Evolutionary conservation across 2,888 invertebrate species (phyloP), one percentile per base, ranked within the genome.

Genomic region (Cephus runcator): DNA sequence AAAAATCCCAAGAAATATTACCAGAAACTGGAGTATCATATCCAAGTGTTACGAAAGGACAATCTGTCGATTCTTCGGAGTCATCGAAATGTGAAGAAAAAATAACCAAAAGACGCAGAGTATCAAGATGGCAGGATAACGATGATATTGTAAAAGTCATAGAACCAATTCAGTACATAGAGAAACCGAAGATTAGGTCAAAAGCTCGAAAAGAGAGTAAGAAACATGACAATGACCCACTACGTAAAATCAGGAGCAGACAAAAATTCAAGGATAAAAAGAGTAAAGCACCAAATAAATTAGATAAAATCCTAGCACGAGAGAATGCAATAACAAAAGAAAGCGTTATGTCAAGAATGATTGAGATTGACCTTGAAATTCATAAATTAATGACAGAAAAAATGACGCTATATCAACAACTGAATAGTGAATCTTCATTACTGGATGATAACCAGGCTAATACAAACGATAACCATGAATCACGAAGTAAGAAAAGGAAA

Each of bases 301-400:
- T 56, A 23, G 56, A 56, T 56, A 56, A 69, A 12, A 80, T 12
- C 79, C 82, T 12, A 80, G 11, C 11, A 76, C 77, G 9, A 83
- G 77, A 12, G 83, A 86, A 35, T 34, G 56, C 71, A 33, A 34
- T 33, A 23, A 31, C 87, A 1, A 84, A 81, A 69, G 90, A 87
- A 76, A 92, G 92, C 76, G 88, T 93, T 12, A 92, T 93, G 84
- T 92, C 93, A 76, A 92, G 94, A 87, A 94, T 94, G 93, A 93
- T 93, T 82, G 93, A 94, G 86, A 94, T 94, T 78, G 94, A 94
- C 84, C 87, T 93, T 80, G 93, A 94, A 86, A 93, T 94, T 83
- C 93, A 94, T 83, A 92, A 92, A 69, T 87, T 94, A 74, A 88
- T 94, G 82, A 93, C 93, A 85, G 94, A 94, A 85, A 94, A 94